Conservation (phyloP, 2,888 invertebrate species). For the Dicyrtoma fusca region DNA sequence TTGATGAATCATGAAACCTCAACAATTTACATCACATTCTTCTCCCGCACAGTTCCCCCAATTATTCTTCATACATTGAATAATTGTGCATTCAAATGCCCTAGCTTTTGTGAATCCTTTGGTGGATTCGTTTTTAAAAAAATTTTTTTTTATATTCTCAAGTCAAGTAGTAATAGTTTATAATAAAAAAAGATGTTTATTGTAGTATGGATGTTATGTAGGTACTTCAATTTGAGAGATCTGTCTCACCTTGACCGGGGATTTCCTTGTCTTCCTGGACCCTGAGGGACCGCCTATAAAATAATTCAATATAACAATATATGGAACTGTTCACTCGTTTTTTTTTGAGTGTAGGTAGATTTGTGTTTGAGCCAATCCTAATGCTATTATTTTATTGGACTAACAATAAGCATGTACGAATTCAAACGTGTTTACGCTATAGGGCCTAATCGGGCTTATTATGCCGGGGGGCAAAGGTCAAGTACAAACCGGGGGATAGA, state of each 20-base stretch:
- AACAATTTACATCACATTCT: conserved; percentile 41
- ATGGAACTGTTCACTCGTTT: conserved; percentile 9
- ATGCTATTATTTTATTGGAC: too few relatives aligned
- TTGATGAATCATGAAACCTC: conserved; percentile 21
- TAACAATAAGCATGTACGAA: too few relatives aligned
- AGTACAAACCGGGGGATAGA: too few relatives aligned
- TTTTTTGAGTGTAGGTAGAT: not conserved
- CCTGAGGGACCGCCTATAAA: conserved; percentile 52
- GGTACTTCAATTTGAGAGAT: conserved; percentile 14
- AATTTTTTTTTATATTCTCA: too few relatives aligned
- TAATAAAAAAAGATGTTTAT: not conserved
- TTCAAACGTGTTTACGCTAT: too few relatives aligned
- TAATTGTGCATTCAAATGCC: not conserved
- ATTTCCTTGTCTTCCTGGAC: conserved; percentile 54
- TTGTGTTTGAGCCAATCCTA: too few relatives aligned
- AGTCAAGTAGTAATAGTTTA: too few relatives aligned
- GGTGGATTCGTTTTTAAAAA: too few relatives aligned
- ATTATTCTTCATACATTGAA: not conserved
- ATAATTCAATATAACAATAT: conserved; percentile 36
- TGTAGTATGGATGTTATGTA: not conserved
- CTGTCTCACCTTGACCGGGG: conserved; percentile 53
- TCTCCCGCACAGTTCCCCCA: not conserved
- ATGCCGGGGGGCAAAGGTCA: too few relatives aligned
- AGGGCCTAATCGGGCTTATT: too few relatives aligned
- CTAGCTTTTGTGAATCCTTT: not conserved